Percentiles rank a stretch among this genome's conserved stretches.
Evolutionary conservation across 2,888 invertebrate genomes (phyloP).

Genomic region (Drosophila helvetica): DNA sequence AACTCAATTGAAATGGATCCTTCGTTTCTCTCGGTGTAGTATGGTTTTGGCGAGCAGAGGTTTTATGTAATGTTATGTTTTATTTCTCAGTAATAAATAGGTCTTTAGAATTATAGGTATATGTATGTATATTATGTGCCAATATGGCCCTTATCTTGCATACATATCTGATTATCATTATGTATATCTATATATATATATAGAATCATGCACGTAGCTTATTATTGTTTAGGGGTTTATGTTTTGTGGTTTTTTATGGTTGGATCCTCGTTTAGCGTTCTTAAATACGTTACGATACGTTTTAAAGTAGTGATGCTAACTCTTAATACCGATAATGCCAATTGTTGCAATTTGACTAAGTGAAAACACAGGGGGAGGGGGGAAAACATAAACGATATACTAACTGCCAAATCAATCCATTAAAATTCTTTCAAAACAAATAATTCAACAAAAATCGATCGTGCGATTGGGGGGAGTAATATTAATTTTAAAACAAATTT

Average conservation of each 20-base stretch:
- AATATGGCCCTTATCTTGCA: conserved; percentile 68
- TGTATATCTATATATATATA: conserved; percentile 45
- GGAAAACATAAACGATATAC: conserved; percentile 16
- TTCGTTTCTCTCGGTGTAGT: neutral
- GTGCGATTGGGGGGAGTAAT: too few relatives aligned
- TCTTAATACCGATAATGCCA: conserved; percentile 48
- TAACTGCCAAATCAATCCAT: conserved; percentile 24
- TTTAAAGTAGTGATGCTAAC: conserved; percentile 40
- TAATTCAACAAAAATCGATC: conserved; percentile 48
- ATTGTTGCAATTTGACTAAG: conserved; percentile 42
- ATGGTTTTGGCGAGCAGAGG: conserved; percentile 36
- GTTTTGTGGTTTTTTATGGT: neutral
- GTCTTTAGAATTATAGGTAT: conserved; percentile 7
- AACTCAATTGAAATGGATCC: neutral
- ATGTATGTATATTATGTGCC: conserved; percentile 53
- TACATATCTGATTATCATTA: conserved; percentile 49
- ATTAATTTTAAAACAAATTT: conserved; percentile 50
- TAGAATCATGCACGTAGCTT: conserved; percentile 52
- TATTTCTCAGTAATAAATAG: conserved; percentile 34
- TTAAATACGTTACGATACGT: neutral
- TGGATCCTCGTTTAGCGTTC: conserved; percentile 17
- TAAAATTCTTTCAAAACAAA: conserved; percentile 44
- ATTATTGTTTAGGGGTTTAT: conserved; percentile 60
- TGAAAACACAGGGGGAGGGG: conserved; percentile 18
- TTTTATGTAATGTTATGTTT: conserved; percentile 19